Conservation (phyloP, 2,113 vertebrate genomes). For the Pseudopodoces humilis region DNA sequence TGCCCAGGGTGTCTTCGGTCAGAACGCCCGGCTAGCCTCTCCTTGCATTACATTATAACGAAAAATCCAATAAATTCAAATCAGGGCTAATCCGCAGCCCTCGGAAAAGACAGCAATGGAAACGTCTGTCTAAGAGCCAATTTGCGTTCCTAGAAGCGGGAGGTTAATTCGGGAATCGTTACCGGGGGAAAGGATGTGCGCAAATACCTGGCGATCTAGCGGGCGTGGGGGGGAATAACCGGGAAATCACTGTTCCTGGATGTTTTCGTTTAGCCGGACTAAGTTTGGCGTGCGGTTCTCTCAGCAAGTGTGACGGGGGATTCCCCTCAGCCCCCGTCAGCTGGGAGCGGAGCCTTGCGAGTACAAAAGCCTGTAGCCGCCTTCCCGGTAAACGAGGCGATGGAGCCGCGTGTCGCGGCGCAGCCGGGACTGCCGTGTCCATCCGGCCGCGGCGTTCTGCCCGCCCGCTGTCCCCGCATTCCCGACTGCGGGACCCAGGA, state of each 20-base stretch:
- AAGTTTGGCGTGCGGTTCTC: not conserved
- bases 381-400: not conserved
- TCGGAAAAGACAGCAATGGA: not conserved
- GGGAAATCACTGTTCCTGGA: not conserved
- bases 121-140: not conserved
- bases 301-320: not conserved
- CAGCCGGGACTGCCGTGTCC: not conserved
- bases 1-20: not conserved
- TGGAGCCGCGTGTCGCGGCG: not conserved
- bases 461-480: not conserved
- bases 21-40: not conserved
- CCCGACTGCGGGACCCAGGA: not conserved
- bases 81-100: not conserved
- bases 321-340: not conserved
- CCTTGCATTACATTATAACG: not conserved
- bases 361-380: not conserved
- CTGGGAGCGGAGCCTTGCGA: not conserved
- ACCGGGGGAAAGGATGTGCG: not conserved
- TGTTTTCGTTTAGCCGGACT: not conserved
- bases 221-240: not conserved
- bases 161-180: constrained; percentile 37
- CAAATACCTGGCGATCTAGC: not conserved
- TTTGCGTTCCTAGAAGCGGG: not conserved
- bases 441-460: not conserved
- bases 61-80: not conserved